Conservation (phyloP, 2,113 vertebrate genomes). For the Hemibates koningsi region DNA sequence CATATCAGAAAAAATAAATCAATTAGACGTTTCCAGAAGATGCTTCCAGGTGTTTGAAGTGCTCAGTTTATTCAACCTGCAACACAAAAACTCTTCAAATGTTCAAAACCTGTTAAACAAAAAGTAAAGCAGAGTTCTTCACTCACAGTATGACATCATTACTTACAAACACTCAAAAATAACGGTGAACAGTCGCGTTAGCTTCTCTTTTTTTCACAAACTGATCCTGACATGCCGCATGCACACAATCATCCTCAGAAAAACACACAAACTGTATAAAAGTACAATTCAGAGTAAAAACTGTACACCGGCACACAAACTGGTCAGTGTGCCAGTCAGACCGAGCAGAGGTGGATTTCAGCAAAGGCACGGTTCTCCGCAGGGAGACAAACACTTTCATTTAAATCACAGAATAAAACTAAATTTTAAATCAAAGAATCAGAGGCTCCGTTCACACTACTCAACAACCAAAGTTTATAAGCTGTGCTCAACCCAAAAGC, state of each 20-base stretch:
- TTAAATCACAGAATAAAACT: not conserved
- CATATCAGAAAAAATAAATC: not conserved
- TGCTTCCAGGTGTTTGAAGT: conserved; percentile 3
- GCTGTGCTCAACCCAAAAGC: not conserved
- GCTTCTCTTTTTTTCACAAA: not conserved
- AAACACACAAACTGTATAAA: conserved; percentile 43
- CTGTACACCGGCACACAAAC: conserved; percentile 21
- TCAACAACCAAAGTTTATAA: not conserved
- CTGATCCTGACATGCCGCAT: conserved; percentile 29
- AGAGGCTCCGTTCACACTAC: not conserved
- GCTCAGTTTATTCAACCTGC: conserved; percentile 48
- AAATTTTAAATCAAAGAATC: not conserved
- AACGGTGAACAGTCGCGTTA: not conserved
- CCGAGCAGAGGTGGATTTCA: not conserved
- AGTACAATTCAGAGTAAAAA: conserved; percentile 39
- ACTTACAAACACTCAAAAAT: not conserved
- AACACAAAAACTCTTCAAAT: conserved; percentile 2
- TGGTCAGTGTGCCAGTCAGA: not conserved
- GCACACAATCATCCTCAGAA: conserved; percentile 23
- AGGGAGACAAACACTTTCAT: not conserved
- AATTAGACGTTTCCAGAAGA: not conserved
- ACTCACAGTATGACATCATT: not conserved
- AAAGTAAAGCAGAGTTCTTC: not conserved
- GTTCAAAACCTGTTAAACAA: conserved; percentile 1
- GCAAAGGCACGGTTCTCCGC: not conserved